Conservation (phyloP, 2,113 vertebrate species). For the Osmerus mordax region DNA sequence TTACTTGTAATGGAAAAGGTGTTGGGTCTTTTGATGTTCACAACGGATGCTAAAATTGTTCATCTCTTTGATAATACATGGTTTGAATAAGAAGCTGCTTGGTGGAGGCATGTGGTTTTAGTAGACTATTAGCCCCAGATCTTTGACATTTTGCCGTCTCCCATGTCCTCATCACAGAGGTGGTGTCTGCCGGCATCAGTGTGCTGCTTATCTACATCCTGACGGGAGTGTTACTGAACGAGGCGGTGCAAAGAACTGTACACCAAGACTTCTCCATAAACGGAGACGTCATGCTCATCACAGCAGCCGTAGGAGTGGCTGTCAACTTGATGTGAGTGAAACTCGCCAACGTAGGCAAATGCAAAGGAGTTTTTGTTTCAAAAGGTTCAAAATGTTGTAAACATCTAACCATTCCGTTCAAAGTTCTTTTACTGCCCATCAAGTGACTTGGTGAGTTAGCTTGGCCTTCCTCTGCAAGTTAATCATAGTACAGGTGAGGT, state of each 20-base stretch:
- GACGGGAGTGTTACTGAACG: slow-evolving; percentile 85
- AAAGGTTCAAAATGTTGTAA: neutral
- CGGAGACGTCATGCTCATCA: slow-evolving; percentile 97
- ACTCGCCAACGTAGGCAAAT: too few species aligned
- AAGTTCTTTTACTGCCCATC: slow-evolving; percentile 13
- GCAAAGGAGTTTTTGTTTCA: too few species aligned
- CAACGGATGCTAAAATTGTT: too few species aligned
- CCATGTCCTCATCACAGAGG: slow-evolving; percentile 77
- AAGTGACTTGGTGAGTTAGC: too few species aligned
- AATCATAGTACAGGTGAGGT: too few species aligned
- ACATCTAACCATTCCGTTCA: neutral
- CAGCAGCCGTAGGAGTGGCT: slow-evolving; percentile 92
- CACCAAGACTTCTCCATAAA: slow-evolving; percentile 91
- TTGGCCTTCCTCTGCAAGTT: too few species aligned
- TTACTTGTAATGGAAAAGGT: too few species aligned
- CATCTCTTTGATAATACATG: too few species aligned
- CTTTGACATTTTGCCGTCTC: neutral
- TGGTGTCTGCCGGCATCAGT: slow-evolving; percentile 89
- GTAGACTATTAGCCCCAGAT: neutral
- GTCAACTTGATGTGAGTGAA: slow-evolving; percentile 90
- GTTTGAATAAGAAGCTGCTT: too few species aligned
- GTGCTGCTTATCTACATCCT: slow-evolving; percentile 92
- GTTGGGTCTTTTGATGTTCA: too few species aligned
- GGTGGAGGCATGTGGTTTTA: neutral
- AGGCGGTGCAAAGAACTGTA: slow-evolving; percentile 92